Conservation (phyloP, 2,797 vertebrate genomes). For the Aldrovandia affinis region DNA sequence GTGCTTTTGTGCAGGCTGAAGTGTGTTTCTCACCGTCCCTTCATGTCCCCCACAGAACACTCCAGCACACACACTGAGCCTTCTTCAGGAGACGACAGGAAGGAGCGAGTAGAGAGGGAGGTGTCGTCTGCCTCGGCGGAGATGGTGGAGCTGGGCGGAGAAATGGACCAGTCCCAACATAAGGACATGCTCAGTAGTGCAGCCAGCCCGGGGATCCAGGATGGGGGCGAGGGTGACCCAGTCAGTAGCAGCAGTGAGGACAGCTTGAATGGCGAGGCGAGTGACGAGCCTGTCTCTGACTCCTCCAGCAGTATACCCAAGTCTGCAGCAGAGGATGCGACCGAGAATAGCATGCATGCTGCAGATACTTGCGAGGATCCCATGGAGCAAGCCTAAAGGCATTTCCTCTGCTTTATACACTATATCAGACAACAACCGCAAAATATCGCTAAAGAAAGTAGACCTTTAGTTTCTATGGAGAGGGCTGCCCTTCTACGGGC, state of each 20-base stretch:
- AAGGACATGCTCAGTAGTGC: conserved; percentile 72
- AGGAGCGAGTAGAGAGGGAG: conserved; percentile 80
- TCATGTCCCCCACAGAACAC: conserved; percentile 74
- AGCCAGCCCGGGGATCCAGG: conserved; percentile 73
- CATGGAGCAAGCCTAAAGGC: conserved; percentile 92
- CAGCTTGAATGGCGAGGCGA: conserved; percentile 71
- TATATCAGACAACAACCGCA: conserved; percentile 78
- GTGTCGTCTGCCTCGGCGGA: conserved; percentile 68
- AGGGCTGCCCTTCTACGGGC: conserved; percentile 17
- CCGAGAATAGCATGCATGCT: conserved; percentile 69
- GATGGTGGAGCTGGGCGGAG: conserved; percentile 81
- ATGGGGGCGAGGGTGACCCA: conserved; percentile 74
- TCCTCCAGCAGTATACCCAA: conserved; percentile 33
- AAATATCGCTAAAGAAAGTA: conserved; percentile 38
- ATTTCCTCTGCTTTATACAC: conserved; percentile 78
- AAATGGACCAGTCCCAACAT: conserved; percentile 91
- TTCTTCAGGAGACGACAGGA: conserved; percentile 69
- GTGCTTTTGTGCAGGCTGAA: too few species aligned
- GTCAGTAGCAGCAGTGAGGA: conserved; percentile 72
- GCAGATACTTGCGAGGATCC: conserved; percentile 90
- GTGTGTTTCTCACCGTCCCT: neutral
- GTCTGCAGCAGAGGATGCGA: conserved; percentile 49
- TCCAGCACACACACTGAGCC: conserved; percentile 83
- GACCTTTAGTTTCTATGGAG: conserved; percentile 50
- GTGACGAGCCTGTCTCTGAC: conserved; percentile 51